A percentile compares a stretch with the other conserved stretches of the same genome.
These are phyloP conservation scores for Aricia agestis DNA, from an alignment of 1,140 invertebrate genomes.

Conservation along the genomic window DNA sequence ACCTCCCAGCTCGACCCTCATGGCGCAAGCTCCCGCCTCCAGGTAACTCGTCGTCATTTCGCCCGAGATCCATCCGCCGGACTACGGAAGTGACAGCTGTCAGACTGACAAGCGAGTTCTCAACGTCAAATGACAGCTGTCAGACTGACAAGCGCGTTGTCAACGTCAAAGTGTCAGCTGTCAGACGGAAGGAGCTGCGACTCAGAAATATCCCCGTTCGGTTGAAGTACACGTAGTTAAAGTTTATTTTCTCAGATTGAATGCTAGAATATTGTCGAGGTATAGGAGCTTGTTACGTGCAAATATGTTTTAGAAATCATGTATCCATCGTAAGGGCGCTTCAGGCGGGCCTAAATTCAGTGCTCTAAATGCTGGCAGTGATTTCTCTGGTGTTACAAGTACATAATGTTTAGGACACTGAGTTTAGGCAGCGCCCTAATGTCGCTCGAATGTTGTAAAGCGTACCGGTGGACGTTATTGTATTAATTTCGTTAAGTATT, in stretches of 20 bases:
- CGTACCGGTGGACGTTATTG: slow-evolving; percentile 3
- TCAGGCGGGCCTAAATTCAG: background rate
- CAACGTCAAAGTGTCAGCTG: background rate
- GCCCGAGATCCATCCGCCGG: background rate
- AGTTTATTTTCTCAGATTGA: background rate
- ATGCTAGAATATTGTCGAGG: slow-evolving; percentile 1
- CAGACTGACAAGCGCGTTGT: background rate
- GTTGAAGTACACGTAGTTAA: background rate
- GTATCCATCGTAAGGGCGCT: background rate
- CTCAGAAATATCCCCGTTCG: background rate
- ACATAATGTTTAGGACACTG: background rate
- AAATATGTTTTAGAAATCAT: background rate
- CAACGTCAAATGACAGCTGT: background rate
- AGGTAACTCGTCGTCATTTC: background rate
- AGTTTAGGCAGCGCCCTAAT: background rate
- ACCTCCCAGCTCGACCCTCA: slow-evolving; percentile 7
- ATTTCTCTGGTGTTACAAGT: background rate
- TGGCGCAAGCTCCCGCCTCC: slow-evolving; percentile 3
- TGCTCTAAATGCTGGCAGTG: background rate
- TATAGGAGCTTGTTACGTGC: background rate
- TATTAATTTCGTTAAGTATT: slow-evolving; percentile 15
- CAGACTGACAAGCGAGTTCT: background rate
- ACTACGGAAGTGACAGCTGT: background rate
- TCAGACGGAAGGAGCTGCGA: background rate
- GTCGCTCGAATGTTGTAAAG: slow-evolving; percentile 3